A percentile compares a stretch with the other conserved stretches of the same genome.
These are phyloP conservation scores for Muntiacus reevesi DNA, from an alignment of 2,113 vertebrate genomes.

Conservation along the genomic window DNA sequence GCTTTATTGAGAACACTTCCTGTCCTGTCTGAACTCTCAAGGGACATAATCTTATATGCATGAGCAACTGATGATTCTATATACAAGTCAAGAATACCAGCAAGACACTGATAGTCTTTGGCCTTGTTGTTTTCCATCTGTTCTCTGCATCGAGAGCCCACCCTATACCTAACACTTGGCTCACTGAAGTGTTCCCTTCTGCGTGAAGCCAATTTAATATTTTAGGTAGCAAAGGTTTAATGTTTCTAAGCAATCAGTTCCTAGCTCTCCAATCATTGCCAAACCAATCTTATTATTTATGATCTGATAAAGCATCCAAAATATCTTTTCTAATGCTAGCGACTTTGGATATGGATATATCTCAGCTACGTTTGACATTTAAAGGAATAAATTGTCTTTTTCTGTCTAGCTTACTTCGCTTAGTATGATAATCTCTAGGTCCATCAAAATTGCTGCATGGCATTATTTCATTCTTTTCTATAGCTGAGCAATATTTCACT, in stretches of 20 bases:
- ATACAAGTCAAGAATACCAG: not conserved
- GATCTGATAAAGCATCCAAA: not conserved
- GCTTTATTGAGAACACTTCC: conserved; percentile 6
- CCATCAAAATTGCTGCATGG: not conserved
- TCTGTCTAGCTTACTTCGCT: not conserved
- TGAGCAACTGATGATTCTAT: not conserved
- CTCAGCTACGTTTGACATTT: not conserved
- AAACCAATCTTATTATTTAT: not conserved
- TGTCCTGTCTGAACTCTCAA: not conserved
- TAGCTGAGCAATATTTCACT: not conserved
- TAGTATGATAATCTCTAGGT: not conserved
- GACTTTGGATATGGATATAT: not conserved
- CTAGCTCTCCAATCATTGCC: not conserved
- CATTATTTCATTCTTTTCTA: not conserved
- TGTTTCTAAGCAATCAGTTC: not conserved
- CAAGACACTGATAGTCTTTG: not conserved
- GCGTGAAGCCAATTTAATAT: not conserved
- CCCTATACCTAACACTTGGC: not conserved
- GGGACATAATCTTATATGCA: not conserved
- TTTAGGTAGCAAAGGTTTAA: not conserved
- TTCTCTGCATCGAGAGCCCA: not conserved
- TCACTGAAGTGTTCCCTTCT: not conserved
- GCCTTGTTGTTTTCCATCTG: not conserved
- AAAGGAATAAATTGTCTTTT: not conserved
- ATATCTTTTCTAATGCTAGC: not conserved